Evolutionary conservation across 30 jellyfish, hydroid and myxozoan genomes (phyloP), one percentile per base, ranked within the genome.

Genomic region (Hydra vulgaris): DNA sequence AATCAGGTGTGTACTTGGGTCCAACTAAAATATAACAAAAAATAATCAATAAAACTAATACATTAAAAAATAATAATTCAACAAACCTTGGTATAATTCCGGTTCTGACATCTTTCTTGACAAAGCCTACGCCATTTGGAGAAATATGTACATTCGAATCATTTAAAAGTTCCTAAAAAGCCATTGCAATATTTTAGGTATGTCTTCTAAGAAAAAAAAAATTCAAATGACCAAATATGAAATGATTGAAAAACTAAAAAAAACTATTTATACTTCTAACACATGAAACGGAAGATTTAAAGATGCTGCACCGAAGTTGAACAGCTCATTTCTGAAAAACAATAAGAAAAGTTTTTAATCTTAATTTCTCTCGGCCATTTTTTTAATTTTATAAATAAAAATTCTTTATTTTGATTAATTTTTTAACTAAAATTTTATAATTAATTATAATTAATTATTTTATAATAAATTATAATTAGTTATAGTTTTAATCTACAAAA

Each of bases 91-190:
- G 99, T 0, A 94, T 78, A 24, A 94, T 68, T 26, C 99, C 99
- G 54, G 55, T 85, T 71, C 95, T 79, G 54, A 94, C 81, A 27
- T 78, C 80, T 53, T 79, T 17, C 75, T 85, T 94, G 66, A 94
- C 99, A 83, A 94, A 94, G 1, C 94, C 99, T 54, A 88, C 96
- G 40, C 96, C 96, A 70, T 88, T 88, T 66, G 99, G 99, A 15
- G 97, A 88, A 0, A 94, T 81, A 53, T 87, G 95, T 20, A 88
- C 83, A 4, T 25, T 25, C 4, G 56, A 74, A 8, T 86, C 88
- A 18, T 77, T 79, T 67, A 72, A 27, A 21, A 92, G 81, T 74
- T 71, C 22, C 98, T 92, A 82, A 26, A 23, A 25, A 25, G 40
- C 71, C 53, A 75, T 18, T 12, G 74, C 5, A n/a, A 4, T 18